phyloP scores from a whole-genome alignment of 2,888 invertebrate genomes.

The Carterocephalus palaemon region DNA sequence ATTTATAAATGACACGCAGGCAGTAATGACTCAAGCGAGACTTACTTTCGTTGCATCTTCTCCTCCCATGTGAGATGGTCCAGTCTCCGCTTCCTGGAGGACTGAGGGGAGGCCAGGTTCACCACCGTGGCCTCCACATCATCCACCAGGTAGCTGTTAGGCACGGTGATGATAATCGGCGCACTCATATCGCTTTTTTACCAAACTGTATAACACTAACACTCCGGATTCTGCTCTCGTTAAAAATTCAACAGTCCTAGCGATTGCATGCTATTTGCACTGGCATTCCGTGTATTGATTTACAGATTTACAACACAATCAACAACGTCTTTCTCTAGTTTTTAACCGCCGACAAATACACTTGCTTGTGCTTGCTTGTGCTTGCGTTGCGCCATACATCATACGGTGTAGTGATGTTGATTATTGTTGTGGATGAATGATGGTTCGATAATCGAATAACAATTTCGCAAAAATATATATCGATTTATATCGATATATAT shows the following conservation, averaged over 20 bases:
- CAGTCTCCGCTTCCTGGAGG: slow-evolving; percentile 83
- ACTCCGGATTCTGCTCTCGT: slow-evolving; percentile 30
- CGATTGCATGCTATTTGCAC: slow-evolving; percentile 50
- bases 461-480: too few relatives aligned
- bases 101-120: slow-evolving; percentile 51
- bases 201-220: slow-evolving; percentile 34
- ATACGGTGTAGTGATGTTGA: too few relatives aligned
- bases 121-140: slow-evolving; percentile 55
- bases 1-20: slow-evolving; percentile 45
- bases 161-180: slow-evolving; percentile 74
- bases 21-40: slow-evolving; percentile 39
- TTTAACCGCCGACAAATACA: slow-evolving; percentile 47
- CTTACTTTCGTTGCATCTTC: slow-evolving; percentile 92
- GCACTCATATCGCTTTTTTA: slow-evolving; percentile 59
- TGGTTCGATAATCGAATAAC: too few relatives aligned
- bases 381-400: slow-evolving; percentile 47
- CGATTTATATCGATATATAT: too few relatives aligned
- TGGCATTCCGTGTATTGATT: slow-evolving; percentile 31
- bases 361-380: slow-evolving; percentile 66
- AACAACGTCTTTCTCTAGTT: slow-evolving; percentile 44
- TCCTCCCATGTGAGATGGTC: slow-evolving; percentile 93
- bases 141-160: slow-evolving; percentile 67
- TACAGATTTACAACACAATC: slow-evolving; percentile 40
- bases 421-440: too few relatives aligned
- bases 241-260: slow-evolving; percentile 33